Base-by-base conservation (phyloP, 2,113 vertebrate genomes). In the Mormoops blainvillei region DNA sequence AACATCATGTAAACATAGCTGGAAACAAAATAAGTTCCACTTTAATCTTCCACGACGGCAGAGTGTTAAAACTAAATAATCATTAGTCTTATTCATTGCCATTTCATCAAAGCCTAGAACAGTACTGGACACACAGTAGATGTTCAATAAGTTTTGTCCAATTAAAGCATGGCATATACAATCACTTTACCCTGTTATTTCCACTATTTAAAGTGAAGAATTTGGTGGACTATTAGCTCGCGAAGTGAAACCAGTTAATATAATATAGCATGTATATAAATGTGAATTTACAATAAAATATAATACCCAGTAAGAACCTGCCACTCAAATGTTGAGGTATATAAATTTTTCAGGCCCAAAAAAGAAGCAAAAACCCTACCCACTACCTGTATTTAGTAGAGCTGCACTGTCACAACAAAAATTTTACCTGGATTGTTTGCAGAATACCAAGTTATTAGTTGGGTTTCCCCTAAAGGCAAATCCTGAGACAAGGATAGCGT, bases 11-110 rank as follows among this genome's bases (percentile, higher is more conserved):
- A 87, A 91, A 78, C 71, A 96, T 61, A 91, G 33, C 38, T 82
- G 19, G 14, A 67, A 95, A 76, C 45, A 83, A 96, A 89, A 94
- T 63, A 89, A 94, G 28, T n/a, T 92, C 48, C 50, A 76, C 65
- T 54, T 63, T 54, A 94, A 95, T 33, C 4, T 90, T 90, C 28
- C 14, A 54, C 10, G 33, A 96, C 61, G 18, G 50, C 26, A 73
- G 19, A 97, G 15, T 81, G 7, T 63, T 58, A 94, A 96, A 56
- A 90, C n/a, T 80, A 91, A 86, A 38, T 31, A 84, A 77, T 77
- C 28, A 48, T 58, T 94, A 65, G 3, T 89, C 19, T 58, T 92
- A 80, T 16, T 84, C 38, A 89, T 9, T 90, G 80, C 5, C 67
- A 0, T 71, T n/a, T 65, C 8, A 67, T 58, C 36, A 82, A 92